Evolutionary conservation across 2,113 vertebrate species (phyloP).

Genomic region (Canis aureus): DNA sequence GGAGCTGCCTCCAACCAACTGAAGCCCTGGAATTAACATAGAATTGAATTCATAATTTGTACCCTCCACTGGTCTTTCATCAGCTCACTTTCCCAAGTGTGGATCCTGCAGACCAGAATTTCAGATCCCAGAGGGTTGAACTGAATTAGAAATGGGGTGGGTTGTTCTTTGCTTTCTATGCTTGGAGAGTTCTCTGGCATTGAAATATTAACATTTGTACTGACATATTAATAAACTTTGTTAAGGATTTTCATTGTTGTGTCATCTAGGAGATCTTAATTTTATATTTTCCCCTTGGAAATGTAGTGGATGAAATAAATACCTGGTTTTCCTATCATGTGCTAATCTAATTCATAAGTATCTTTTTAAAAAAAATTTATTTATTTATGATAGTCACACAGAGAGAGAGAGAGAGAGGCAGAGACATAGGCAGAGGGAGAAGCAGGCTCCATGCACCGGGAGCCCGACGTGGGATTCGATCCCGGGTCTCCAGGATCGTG

Average conservation of each 20-base stretch:
- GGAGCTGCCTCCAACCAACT: accelerated
- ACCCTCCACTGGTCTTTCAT: accelerated
- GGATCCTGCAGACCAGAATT: accelerated
- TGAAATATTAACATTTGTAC: background rate
- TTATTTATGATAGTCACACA: too few species aligned
- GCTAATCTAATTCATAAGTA: background rate
- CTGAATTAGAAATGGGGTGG: too few species aligned
- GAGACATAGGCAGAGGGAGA: too few species aligned
- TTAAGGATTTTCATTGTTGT: background rate
- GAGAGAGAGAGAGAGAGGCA: too few species aligned
- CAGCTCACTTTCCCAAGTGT: background rate
- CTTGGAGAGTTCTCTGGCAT: background rate
- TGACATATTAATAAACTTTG: too few species aligned
- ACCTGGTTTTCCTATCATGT: background rate
- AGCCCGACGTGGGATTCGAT: too few species aligned
- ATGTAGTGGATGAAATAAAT: accelerated
- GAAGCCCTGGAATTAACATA: background rate
- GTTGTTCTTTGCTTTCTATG: background rate
- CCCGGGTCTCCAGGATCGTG: too few species aligned
- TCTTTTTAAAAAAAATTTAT: too few species aligned
- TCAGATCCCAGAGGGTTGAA: accelerated
- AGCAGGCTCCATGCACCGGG: too few species aligned
- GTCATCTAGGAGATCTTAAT: background rate
- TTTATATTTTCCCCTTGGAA: background rate
- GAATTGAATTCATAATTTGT: background rate